These are phyloP conservation scores for Empidonax alnorum DNA, from an alignment of 2,113 vertebrate genomes.

Conservation along the genomic window DNA sequence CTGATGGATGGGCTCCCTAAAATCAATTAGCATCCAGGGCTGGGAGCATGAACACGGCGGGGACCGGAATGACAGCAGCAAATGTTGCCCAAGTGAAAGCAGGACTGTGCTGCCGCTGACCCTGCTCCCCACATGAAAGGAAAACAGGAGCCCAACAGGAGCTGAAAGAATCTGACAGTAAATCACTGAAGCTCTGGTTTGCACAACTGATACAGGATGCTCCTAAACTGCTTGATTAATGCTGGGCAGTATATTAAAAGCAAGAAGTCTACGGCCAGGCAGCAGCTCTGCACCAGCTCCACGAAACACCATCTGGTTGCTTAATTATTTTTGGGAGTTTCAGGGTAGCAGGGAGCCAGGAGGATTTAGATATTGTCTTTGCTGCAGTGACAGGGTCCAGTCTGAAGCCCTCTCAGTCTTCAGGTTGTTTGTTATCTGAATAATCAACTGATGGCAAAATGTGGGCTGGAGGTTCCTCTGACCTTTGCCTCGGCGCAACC, in stretches of 20 bases:
- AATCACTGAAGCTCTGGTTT: conserved; percentile 78
- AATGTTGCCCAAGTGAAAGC: conserved; percentile 75
- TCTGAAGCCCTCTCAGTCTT: neutral
- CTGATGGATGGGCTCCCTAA: conserved; percentile 79
- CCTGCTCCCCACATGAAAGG: conserved; percentile 84
- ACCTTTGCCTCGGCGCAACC: conserved; percentile 49
- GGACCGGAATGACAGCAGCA: conserved; percentile 86
- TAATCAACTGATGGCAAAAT: neutral
- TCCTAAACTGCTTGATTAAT: conserved; percentile 64
- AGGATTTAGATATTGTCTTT: neutral
- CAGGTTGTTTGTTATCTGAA: conserved; percentile 8
- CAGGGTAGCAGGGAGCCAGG: neutral
- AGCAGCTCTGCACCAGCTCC: neutral
- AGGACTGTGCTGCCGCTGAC: conserved; percentile 72
- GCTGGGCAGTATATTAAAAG: conserved; percentile 45
- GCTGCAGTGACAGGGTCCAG: neutral
- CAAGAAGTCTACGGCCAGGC: neutral
- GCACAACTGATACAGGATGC: conserved; percentile 27
- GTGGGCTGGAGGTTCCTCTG: conserved; percentile 46
- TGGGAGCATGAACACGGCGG: conserved; percentile 72
- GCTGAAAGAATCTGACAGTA: conserved; percentile 77
- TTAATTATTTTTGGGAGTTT: neutral
- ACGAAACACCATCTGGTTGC: neutral
- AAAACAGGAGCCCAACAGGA: conserved; percentile 77
- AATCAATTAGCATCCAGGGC: conserved; percentile 87